Evolutionary conservation across 2,888 invertebrate genomes (phyloP), one percentile per base, ranked within the genome.

Genomic region (Andrena fulva): DNA sequence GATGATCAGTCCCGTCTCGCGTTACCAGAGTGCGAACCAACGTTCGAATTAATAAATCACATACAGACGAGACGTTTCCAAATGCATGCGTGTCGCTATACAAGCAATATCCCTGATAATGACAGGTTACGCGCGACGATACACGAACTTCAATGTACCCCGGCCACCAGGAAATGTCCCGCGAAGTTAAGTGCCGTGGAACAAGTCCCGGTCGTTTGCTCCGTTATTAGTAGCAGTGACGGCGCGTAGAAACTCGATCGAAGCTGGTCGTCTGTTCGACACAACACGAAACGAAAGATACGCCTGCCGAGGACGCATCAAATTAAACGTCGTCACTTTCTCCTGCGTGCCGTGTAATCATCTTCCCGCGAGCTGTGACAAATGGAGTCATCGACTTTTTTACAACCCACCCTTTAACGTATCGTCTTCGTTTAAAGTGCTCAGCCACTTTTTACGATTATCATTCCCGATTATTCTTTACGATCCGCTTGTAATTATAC

Each of bases 91-190:
- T 70, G 81, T 77, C 77, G 79, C 74, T 77, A 76, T 80, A 77
- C 79, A 81, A 81, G 85, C 85, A 85, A 86, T 86, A 86, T 76
- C 77, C 82, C 81, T 84, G 86, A 86, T 86, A 86, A 86, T 86
- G 85, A 86, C 85, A 85, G 86, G 86, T 84, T 86, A 84, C 81
- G 84, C 83, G 85, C 67, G 76, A 71, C 86, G 86, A 84, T 82
- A 85, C 85, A 84, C 84, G 85, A 81, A 85, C 85, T 78, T 81
- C 78, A 66, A 66, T 86, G 85, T 82, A 79, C 52, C 75, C 74
- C 71, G 68, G 81, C 77, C 76, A 85, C 76, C 82, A 80, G 82
- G 85, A 85, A 86, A 86, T 85, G 85, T 85, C 81, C 80, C 77
- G 67, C 78, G 84, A 84, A 85, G 80, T 85, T 85, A 79, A 86